Base-by-base conservation (phyloP, 2,113 vertebrate species). In the Lycocorax pyrrhopterus region DNA sequence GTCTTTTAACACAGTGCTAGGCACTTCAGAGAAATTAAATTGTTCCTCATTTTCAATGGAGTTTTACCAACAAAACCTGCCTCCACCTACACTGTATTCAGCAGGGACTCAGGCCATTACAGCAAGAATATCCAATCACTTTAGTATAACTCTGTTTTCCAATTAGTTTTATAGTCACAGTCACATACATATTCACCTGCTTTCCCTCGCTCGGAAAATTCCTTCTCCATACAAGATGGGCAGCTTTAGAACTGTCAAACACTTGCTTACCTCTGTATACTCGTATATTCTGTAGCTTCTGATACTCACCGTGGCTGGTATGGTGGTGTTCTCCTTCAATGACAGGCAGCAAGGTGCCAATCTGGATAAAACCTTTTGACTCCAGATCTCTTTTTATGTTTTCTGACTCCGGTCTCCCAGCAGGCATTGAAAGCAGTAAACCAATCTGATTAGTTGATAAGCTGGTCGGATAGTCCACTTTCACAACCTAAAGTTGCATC, bases 381-480 rank as follows among this genome's bases (percentile, higher is more conserved):
- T 67, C 27, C 51, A 92, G 33, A 26, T 30, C 33, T 91, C 51
- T 84, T 66, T 76, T 16, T 21, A 22, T 16, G 14, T 69, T 13
- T 53, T 77, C 39, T 74, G 56, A 76, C 32, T 89, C 33, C 15
- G 51, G 25, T 35, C 76, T 80, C 27, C 39, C n/a, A 59, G 56
- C 43, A 71, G 85, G 26, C 26, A 69, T 44, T 2, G 0, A 88
- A 92, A 88, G 39, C 33, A 67, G 60, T 51, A 77, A 94, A 84
- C 4, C 55, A 74, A 53, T 51, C 26, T 39, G 30, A 18, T 80
- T 69, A 73, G 37, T 11, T 76, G 37, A 55, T 46, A 66, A 83
- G 1, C 6, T 39, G 22, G 26, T n/a, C 0, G 0, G 7, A 35
- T 17, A 39, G 22, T 51, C 33, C 43, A 55, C 23, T 78, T 43